Base-by-base conservation (phyloP, 2,797 vertebrate species). In the Amblyopsis hoosieri region DNA sequence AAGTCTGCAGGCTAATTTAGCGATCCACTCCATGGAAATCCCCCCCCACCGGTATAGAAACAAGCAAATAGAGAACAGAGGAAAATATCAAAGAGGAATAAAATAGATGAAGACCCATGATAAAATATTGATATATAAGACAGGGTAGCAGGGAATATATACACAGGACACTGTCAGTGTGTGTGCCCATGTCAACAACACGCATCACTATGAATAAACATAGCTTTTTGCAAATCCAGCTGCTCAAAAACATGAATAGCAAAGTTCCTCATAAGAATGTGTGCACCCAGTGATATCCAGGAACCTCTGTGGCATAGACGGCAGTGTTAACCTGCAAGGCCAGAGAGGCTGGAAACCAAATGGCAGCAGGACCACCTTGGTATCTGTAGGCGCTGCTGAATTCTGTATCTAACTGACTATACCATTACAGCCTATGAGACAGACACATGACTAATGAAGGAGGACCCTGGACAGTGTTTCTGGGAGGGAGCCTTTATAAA, bases 221-320 rank as follows among this genome's bases (percentile, higher is more conserved):
- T 65, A 64, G 64, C 46, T 64, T 62, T 74, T 71, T 74, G 85
- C 75, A 85, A 89, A 85, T 79, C 85, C 83, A 88, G 83, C 86
- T 87, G 85, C 85, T 86, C 66, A 69, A 71, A 78, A 78, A 74
- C 76, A 78, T 60, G 68, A 57, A 63, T 29, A 57, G 61, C 73
- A 74, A 60, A 42, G 50, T 71, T 70, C 60, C 72, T 47, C 71
- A 66, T 29, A 67, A 61, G 74, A 76, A 74, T 72, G 67, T 64
- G 57, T 51, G 55, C 19, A 6, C 23, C 59, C 71, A 66, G 60
- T 79, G 33, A 66, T 65, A 54, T 45, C 54, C 51, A 46, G 9
- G 37, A 42, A 42, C 23, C n/a, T 37, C 33, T 47, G 59, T 50
- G 37, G 60, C 51, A 9, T 50, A 45, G 48, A 46, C 29, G 7